These are phyloP conservation scores for Nasonia longicornis DNA, from an alignment of 1,140 invertebrate species.

Conservation along the genomic window DNA sequence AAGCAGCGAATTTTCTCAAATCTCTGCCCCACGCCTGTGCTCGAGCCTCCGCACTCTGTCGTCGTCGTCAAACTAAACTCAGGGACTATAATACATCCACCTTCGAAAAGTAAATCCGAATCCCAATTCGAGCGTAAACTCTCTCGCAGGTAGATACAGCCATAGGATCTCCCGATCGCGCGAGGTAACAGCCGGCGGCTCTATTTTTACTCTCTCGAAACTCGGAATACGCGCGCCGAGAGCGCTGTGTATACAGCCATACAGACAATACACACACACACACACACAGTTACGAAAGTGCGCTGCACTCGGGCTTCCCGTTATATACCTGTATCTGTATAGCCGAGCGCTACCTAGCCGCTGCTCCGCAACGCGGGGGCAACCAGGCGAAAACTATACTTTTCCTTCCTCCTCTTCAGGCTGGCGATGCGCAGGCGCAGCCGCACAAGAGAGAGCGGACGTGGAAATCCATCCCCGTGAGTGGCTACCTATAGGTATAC, in stretches of 20 bases:
- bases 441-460: not conserved
- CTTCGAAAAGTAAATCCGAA: not conserved
- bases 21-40: no score
- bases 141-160: not conserved
- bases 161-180: not conserved
- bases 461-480: not conserved
- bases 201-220: not conserved
- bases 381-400: not conserved
- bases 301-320: not conserved
- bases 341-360: not conserved
- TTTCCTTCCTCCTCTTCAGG: not conserved
- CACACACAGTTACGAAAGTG: not conserved
- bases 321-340: not conserved
- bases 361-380: not conserved
- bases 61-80: no score
- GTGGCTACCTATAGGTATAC: no score
- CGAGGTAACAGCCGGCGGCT: not conserved
- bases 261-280: not conserved
- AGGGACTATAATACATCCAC: no score
- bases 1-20: no score
- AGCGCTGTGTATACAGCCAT: not conserved
- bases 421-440: not conserved
- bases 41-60: no score
- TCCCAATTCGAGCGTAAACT: not conserved
- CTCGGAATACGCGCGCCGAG: no score